These are phyloP conservation scores for Clarias gariepinus DNA, from an alignment of 2,113 vertebrate genomes.

Conservation along the genomic window DNA sequence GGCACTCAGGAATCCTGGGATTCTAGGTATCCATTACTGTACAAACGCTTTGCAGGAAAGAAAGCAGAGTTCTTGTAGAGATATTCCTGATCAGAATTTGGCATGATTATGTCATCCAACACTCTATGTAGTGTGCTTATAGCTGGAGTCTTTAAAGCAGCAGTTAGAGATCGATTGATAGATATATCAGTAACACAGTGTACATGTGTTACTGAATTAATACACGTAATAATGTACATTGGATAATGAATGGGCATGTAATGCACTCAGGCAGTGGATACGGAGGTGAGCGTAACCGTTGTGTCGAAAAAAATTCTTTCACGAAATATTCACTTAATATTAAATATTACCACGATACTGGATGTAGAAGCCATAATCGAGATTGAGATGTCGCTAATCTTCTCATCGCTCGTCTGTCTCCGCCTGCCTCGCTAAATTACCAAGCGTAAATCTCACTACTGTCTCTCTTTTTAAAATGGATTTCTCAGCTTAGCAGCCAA, in stretches of 20 bases:
- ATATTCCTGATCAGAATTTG: neutral
- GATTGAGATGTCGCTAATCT: conserved; percentile 44
- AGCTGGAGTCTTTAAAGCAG: neutral
- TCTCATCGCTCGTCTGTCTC: conserved; percentile 32
- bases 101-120: neutral
- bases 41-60: neutral
- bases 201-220: conserved; percentile 20
- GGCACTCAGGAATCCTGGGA: conserved; percentile 10
- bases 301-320: neutral
- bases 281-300: neutral
- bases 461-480: conserved; percentile 35
- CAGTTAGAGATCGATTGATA: neutral
- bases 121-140: neutral
- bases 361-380: conserved; percentile 38
- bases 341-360: conserved; percentile 18
- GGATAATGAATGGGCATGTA: conserved; percentile 19
- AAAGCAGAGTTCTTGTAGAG: neutral
- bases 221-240: neutral
- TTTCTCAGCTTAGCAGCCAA: conserved; percentile 36
- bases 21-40: conserved; percentile 1
- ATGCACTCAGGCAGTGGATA: neutral
- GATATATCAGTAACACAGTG: no score
- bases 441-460: conserved; percentile 40
- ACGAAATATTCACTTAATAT: neutral
- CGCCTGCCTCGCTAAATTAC: conserved; percentile 20